Evolutionary conservation across 2,888 invertebrate species (phyloP), one percentile per base, ranked within the genome.

Genomic region (Scaptomyza reducta): DNA sequence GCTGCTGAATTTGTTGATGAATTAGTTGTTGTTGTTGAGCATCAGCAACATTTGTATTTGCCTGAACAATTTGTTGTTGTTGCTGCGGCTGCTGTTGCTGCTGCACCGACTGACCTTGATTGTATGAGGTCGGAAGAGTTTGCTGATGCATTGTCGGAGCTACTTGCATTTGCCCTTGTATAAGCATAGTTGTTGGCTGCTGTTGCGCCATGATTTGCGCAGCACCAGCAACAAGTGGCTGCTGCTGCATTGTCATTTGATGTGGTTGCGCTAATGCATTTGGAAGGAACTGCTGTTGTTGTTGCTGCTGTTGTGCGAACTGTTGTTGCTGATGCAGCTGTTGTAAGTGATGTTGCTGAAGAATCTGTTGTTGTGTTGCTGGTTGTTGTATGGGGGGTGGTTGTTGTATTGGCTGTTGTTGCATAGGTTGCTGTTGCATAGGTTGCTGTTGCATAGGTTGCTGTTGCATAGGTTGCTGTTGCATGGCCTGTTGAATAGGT

Each of bases 211-310:
- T 92, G 59, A 83, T 73, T 47, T 93, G 93, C 60, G 66, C 29
- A 25, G 66, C 50, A 38, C 70, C 72, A n/a, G 66, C 92, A n/a
- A 87, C 69, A 46, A 81, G 41, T 42, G 93, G 93, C 10, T 33
- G 93, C 62, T 93, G 93, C 62, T 93, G 93, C 76, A 94, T 92
- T 45, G 92, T 94, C 38, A 78, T 79, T 51, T 83, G 79, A 57
- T 62, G 80, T 7, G 67, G 58, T 41, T 75, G 74, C 35, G 83
- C 13, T 47, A 86, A 44, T 14, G 72, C 14, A 57, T 86, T 89
- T 56, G 93, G 92, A 41, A 92, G 83, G 74, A 93, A 93, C 76
- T 93, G 93, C 58, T 93, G 93, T 62, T 94, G 93, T 45, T 93
- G 66, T 91, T 93, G 93, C 69, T 70, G 64, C 7, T 64, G 84